These are phyloP conservation scores for Cheilosia grossa DNA, from an alignment of 2,888 invertebrate genomes.

Conservation along the genomic window DNA sequence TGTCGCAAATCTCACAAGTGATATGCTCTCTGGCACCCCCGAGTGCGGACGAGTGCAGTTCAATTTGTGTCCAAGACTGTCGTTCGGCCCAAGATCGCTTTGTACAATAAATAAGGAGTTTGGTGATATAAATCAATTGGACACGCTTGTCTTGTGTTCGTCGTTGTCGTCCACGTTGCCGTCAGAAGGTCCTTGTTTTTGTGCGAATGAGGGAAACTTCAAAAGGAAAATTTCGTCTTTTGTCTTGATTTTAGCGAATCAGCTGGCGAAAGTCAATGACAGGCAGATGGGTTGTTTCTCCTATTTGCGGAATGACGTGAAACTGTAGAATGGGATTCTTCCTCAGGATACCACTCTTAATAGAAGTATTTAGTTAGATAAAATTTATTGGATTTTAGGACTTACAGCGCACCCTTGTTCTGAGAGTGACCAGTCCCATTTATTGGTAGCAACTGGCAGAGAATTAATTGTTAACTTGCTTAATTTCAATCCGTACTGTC, in stretches of 20 bases:
- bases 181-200: constrained; percentile 52
- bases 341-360: no score
- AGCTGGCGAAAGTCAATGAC: constrained; percentile 2
- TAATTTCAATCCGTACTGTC: no score
- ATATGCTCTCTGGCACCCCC: constrained; percentile 23
- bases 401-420: no score
- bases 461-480: no score
- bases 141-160: constrained; percentile 61
- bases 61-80: constrained; percentile 5
- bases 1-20: constrained; percentile 58
- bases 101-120: constrained; percentile 62
- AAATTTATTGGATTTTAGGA: no score
- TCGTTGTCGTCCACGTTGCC: constrained; percentile 39
- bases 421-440: no score
- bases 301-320: no score
- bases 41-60: constrained; percentile 11
- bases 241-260: constrained; percentile 6
- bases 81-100: constrained; percentile 37
- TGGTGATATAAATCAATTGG: constrained; percentile 66
- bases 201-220: background rate
- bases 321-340: no score
- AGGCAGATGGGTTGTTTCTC: background rate
- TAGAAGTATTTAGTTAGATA: no score
- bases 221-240: constrained; percentile 25
- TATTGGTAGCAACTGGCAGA: no score